Evolutionary conservation across 2,113 vertebrate species (phyloP), one percentile per base, ranked within the genome.

Genomic region (Corythornis vintsioides): DNA sequence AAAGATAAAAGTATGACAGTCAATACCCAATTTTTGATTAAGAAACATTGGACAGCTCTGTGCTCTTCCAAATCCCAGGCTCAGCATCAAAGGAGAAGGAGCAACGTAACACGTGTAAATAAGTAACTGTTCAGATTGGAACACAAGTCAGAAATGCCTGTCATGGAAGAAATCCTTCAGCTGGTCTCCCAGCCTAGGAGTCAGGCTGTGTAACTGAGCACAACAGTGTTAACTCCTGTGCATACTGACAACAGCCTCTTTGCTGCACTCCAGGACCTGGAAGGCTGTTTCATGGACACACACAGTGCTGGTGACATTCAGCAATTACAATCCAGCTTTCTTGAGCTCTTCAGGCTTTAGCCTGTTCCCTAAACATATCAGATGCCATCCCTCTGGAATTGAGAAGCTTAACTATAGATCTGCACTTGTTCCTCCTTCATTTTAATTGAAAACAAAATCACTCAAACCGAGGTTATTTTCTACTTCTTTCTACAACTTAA

Each of bases 361-460:
- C 42, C 81, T 29, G 72, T 33, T 84, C 52, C 29, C 73, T 86
- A 72, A 42, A 60, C 9, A 12, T 60, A 83, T 33, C 38, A 84
- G 53, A 84, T 33, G 12, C 40, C 15, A 76, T 53, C 45, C 17
- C 52, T 43, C 43, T 88, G 47, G 35, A 86, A 43, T 26, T n/a
- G 28, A 72, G 71, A 53, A 89, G 43, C n/a, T 80, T 50, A 85
- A 38, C 64, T 66, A n/a, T 21, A 86, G 59, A 66, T 25, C 72
- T 77, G 52, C 4, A 29, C 21, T 92, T 89, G 7, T 55, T 73
- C 74, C 90, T 52, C 47, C 20, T 90, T 72, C 48, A 48, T 67
- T 91, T 94, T 88, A 86, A 93, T 60, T 83, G 67, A 93, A 95
- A 83, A 4, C 19, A 18, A 92, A 94, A 81, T 90, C 53, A 35